These are phyloP conservation scores for Meloidogyne chitwoodi DNA, from an alignment of 1,140 invertebrate species.

Conservation along the genomic window DNA sequence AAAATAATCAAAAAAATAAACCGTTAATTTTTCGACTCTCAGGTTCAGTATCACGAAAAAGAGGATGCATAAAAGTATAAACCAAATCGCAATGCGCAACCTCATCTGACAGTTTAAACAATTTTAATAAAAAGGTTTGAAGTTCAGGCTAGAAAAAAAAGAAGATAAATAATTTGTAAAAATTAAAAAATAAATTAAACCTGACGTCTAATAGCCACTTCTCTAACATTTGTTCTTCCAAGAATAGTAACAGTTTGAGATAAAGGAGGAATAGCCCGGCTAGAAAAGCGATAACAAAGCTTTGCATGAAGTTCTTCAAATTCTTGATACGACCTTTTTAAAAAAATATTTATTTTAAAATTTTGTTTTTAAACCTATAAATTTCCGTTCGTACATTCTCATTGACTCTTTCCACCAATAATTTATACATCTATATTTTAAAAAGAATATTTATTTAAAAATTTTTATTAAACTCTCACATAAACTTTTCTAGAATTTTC, in stretches of 20 bases:
- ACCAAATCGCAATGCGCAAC: conserved; percentile 46
- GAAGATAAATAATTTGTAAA: background rate
- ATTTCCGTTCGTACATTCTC: conserved; percentile 22
- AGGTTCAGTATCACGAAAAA: conserved; percentile 41
- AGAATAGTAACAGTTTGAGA: conserved; percentile 5
- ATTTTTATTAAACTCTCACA: conserved; percentile 64
- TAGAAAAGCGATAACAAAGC: conserved; percentile 38
- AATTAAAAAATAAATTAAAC: background rate
- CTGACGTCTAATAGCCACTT: conserved; percentile 34
- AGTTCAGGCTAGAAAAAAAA: conserved; percentile 19
- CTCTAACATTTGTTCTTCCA: conserved; percentile 32
- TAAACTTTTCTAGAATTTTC: conserved; percentile 91
- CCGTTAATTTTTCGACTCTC: conserved; percentile 25
- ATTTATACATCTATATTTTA: conserved; percentile 72
- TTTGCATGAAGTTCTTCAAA: conserved; percentile 34
- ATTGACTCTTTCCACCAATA: conserved; percentile 72
- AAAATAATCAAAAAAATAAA: too few species aligned
- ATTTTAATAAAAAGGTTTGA: conserved; percentile 31
- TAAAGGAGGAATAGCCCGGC: conserved; percentile 20
- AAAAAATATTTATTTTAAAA: background rate
- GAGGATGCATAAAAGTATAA: conserved; percentile 46
- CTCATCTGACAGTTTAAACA: conserved; percentile 41
- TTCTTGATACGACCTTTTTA: conserved; percentile 27
- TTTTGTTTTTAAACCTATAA: conserved; percentile 7
- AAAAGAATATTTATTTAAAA: background rate